Conservation (phyloP, 2,888 invertebrate species). For the Aethes cnicana region DNA sequence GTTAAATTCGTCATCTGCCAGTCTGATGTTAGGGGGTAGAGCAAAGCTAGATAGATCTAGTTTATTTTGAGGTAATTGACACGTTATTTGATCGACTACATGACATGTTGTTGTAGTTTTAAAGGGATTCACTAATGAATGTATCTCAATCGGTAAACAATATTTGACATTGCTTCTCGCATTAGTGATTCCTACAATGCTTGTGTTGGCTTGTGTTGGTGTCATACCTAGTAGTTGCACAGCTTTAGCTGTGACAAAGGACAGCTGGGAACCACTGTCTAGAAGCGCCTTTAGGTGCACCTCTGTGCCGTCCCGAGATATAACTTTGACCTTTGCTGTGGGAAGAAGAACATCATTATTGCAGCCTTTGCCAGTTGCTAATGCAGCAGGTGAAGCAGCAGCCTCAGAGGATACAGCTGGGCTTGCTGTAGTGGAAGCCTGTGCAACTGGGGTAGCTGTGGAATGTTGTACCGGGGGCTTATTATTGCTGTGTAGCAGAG, state of each 20-base stretch:
- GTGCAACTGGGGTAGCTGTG: background rate
- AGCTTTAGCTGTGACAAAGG: slow-evolving; percentile 14
- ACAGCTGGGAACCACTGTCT: slow-evolving; percentile 30
- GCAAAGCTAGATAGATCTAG: slow-evolving; percentile 17
- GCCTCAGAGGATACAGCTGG: too few relatives aligned
- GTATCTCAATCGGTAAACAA: slow-evolving; percentile 26
- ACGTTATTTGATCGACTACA: slow-evolving; percentile 34
- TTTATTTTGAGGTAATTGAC: slow-evolving; percentile 30
- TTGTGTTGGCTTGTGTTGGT: slow-evolving; percentile 4
- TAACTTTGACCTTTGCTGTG: slow-evolving; percentile 26
- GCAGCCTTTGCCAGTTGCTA: background rate
- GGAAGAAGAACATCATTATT: slow-evolving; percentile 23
- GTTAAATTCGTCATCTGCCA: slow-evolving; percentile 31
- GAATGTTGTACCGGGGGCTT: background rate
- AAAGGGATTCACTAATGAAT: slow-evolving; percentile 18
- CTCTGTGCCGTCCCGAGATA: slow-evolving; percentile 22
- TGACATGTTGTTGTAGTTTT: slow-evolving; percentile 22
- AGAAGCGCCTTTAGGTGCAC: slow-evolving; percentile 25
- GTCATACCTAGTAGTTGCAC: slow-evolving; percentile 8
- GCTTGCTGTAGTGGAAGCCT: background rate
- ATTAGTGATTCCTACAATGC: slow-evolving; percentile 23
- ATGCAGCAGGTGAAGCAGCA: slow-evolving; percentile 2
- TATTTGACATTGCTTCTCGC: slow-evolving; percentile 8
- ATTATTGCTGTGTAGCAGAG: slow-evolving; percentile 19
- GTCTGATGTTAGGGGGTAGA: slow-evolving; percentile 13